Evolutionary conservation across 1,140 invertebrate genomes (phyloP), one percentile per base, ranked within the genome.

Genomic region (Eriocheir sinensis): DNA sequence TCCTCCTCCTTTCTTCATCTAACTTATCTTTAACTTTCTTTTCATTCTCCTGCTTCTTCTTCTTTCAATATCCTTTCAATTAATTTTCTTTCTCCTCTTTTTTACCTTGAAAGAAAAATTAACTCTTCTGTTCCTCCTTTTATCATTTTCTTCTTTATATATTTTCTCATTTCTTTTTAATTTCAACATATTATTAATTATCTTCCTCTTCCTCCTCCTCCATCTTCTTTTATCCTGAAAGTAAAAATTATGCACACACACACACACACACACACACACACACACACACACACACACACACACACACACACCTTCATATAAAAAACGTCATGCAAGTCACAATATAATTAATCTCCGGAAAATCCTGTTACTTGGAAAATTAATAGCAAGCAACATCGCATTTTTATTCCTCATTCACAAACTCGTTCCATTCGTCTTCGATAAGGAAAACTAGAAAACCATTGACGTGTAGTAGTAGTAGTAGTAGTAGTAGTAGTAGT

Each of bases 401-500:
- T 72, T 12, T 72, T 12, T 12, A 27, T 72, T 27, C 53, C 27
- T 72, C 53, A 12, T 72, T 27, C 53, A 27, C 12, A 27, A 72
- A 72, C 53, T 72, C 53, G 12, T 72, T 27, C 53, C 53, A 27
- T 72, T 12, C 27, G 12, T 27, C 27, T 27, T 12, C 12, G 53
- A 12, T 27, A 27, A 72, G 53, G 27, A 72, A 27, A 12, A 12
- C 53, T 72, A 12, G 53, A 12, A 72, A 72, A n/a, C n/a, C n/a
- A n/a, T n/a, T n/a, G n/a, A n/a, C n/a, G n/a, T n/a, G 60, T 72
- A 72, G 60, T 72, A 72, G 60, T 72, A 72, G 60, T 72, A 72
- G 60, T 72, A 72, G 60, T 72, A 72, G 60, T 72, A 72, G 60
- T 72, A 72, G 60, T 72, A n/a, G 60, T 72, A 72, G 27, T 72